Conservation (phyloP, 2,113 vertebrate species). For the Oceanodroma tethys region DNA sequence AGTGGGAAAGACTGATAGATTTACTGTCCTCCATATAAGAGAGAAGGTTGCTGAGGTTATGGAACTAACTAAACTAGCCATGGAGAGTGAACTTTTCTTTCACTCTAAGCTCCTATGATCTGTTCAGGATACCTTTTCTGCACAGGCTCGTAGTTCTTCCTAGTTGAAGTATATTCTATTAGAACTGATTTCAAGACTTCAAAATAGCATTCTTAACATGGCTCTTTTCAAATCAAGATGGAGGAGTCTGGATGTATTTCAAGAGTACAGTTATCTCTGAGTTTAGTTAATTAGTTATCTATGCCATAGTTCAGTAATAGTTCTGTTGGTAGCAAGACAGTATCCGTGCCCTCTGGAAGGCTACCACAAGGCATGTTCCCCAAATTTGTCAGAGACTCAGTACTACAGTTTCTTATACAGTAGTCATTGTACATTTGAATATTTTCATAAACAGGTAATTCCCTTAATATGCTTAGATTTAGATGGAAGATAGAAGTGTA, state of each 20-base stretch:
- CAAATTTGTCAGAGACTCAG: not conserved
- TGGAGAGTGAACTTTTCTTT: not conserved
- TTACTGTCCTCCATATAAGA: not conserved
- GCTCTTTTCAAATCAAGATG: not conserved
- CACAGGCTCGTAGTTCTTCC: not conserved
- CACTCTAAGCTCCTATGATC: not conserved
- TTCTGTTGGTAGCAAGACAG: not conserved
- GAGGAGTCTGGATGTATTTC: not conserved
- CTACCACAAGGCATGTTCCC: not conserved
- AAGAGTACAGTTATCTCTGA: not conserved
- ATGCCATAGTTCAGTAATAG: not conserved
- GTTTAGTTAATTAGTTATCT: not conserved
- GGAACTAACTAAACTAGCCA: not conserved
- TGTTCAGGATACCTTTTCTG: not conserved
- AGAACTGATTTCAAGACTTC: not conserved
- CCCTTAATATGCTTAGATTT: not conserved
- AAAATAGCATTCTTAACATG: not conserved
- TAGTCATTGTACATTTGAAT: not conserved
- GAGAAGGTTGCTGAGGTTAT: not conserved
- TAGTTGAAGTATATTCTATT: not conserved
- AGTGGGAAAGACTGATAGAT: not conserved
- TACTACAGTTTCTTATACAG: not conserved
- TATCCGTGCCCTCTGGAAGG: not conserved
- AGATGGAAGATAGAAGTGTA: not conserved
- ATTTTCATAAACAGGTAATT: not conserved